phyloP scores from a whole-genome alignment of 2,113 vertebrate genomes.

The Hippopotamus amphibius region DNA sequence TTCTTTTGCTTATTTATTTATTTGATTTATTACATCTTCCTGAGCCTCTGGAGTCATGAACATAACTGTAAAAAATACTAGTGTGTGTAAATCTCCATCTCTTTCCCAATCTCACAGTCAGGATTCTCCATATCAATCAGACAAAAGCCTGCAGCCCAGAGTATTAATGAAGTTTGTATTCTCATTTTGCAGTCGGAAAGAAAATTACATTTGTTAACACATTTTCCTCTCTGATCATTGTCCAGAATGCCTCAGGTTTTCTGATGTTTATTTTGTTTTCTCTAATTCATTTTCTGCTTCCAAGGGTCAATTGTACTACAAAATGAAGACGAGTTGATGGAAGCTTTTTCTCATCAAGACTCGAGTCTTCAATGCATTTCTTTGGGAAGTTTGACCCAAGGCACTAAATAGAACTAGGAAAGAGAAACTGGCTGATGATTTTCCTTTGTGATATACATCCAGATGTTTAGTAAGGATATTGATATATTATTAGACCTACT shows the following conservation, averaged over 20 bases:
- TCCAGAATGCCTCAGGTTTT: constrained; percentile 81
- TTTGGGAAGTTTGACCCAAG: constrained; percentile 29
- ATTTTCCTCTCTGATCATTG: constrained; percentile 73
- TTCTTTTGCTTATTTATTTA: constrained; percentile 73
- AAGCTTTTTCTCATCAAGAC: constrained; percentile 39
- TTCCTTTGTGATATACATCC: not conserved
- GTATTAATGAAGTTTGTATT: constrained; percentile 78
- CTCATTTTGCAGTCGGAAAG: constrained; percentile 74
- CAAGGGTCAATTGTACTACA: constrained; percentile 58
- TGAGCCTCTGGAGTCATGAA: constrained; percentile 65
- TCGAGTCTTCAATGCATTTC: constrained; percentile 52
- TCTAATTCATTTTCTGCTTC: constrained; percentile 72
- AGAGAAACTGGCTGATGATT: not conserved
- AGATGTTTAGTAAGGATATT: not conserved
- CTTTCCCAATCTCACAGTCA: constrained; percentile 73
- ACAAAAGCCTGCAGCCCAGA: constrained; percentile 67
- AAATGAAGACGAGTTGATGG: constrained; percentile 69
- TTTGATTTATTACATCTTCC: constrained; percentile 77
- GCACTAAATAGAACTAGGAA: not conserved
- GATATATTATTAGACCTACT: not conserved
- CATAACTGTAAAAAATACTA: constrained; percentile 60
- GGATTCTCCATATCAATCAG: constrained; percentile 80
- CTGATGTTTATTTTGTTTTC: constrained; percentile 68
- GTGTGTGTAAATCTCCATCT: constrained; percentile 66
- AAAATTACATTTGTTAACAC: constrained; percentile 80